Percentiles rank a stretch among this genome's conserved stretches.
These are phyloP conservation scores for Sesia apiformis DNA, from an alignment of 2,888 invertebrate species.

Conservation along the genomic window DNA sequence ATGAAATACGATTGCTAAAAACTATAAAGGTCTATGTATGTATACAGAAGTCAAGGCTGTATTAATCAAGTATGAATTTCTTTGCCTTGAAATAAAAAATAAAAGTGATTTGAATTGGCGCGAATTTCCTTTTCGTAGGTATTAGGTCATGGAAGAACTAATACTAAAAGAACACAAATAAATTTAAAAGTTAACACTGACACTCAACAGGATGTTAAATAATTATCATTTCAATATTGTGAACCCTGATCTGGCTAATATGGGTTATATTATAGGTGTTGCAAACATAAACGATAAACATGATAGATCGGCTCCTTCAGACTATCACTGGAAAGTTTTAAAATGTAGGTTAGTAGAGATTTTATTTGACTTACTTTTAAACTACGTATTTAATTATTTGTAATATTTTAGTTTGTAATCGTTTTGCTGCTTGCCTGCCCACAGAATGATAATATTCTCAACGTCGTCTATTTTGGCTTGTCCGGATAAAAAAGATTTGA, in stretches of 20 bases:
- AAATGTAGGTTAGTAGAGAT: conserved; percentile 46
- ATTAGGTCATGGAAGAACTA: no score
- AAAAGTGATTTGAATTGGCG: background rate
- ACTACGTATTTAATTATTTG: background rate
- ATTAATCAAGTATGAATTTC: background rate
- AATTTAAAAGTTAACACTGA: no score
- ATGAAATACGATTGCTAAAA: no score
- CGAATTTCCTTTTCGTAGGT: background rate
- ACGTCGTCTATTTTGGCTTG: conserved; percentile 51
- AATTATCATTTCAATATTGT: conserved; percentile 43
- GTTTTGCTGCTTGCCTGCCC: background rate
- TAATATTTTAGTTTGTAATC: background rate
- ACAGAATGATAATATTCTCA: conserved; percentile 64
- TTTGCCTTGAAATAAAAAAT: background rate
- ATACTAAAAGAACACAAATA: no score
- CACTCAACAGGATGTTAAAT: conserved; percentile 20
- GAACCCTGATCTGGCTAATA: conserved; percentile 34
- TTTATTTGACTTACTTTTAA: background rate
- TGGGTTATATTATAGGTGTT: conserved; percentile 45
- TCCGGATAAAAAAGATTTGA: conserved; percentile 50
- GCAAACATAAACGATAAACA: conserved; percentile 57
- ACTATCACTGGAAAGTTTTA: conserved; percentile 64
- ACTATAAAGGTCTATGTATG: no score
- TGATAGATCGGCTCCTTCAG: conserved; percentile 60
- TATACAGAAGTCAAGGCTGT: no score